A percentile compares a stretch with the other conserved stretches of the same genome.
Evolutionary conservation across 2,888 invertebrate species (phyloP).

Genomic region (Brachypterus glaber): DNA sequence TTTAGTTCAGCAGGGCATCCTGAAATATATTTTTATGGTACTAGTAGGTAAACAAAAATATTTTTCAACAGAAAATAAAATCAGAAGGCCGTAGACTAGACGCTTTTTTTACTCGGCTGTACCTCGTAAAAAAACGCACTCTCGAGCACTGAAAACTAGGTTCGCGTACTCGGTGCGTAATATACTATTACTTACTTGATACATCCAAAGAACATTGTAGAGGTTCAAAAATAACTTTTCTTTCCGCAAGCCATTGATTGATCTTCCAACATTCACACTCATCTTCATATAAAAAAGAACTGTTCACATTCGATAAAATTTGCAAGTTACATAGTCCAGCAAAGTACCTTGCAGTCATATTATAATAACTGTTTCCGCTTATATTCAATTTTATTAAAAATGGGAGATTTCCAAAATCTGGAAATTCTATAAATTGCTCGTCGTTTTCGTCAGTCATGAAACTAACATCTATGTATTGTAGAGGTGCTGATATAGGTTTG

Average conservation of each 20-base stretch:
- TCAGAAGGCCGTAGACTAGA: too few relatives aligned
- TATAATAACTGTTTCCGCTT: conserved; percentile 29
- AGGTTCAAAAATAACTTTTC: conserved; percentile 27
- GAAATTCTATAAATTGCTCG: conserved; percentile 22
- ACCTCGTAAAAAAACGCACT: too few relatives aligned
- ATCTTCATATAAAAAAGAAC: conserved; percentile 27
- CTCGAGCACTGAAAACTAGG: too few relatives aligned
- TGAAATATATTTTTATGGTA: too few relatives aligned
- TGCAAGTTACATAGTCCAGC: conserved; percentile 35
- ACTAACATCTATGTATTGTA: conserved; percentile 33
- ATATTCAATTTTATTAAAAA: conserved; percentile 32
- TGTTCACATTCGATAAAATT: conserved; percentile 28
- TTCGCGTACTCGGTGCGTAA: too few relatives aligned
- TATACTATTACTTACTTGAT: conserved; percentile 30
- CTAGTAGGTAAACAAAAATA: too few relatives aligned
- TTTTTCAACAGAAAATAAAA: too few relatives aligned
- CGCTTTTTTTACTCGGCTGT: too few relatives aligned
- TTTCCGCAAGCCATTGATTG: conserved; percentile 31
- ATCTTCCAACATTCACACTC: conserved; percentile 35
- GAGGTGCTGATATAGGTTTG: conserved; percentile 32
- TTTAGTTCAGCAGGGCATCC: too few relatives aligned
- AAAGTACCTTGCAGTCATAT: conserved; percentile 28
- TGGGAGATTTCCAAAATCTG: conserved; percentile 32
- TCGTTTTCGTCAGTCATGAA: conserved; percentile 27
- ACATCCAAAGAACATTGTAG: conserved; percentile 26